Evolutionary conservation across 2,797 vertebrate genomes (phyloP).

Genomic region (Balearica regulorum): DNA sequence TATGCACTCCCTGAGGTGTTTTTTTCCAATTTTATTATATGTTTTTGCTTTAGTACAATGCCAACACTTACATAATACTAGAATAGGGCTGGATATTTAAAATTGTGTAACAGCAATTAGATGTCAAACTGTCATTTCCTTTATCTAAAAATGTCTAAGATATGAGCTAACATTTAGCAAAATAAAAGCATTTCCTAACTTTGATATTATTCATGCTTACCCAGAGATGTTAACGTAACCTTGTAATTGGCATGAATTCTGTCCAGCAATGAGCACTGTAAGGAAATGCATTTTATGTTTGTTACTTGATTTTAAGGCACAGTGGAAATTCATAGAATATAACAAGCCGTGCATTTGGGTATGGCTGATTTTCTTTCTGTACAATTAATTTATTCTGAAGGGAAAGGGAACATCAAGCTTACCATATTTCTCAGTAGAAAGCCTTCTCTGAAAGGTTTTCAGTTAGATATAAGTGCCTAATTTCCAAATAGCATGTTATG

Average conservation of each 20-base stretch:
- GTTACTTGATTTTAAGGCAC: constrained; percentile 13
- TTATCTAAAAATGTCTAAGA: neutral
- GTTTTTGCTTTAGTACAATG: neutral
- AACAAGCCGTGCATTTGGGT: neutral
- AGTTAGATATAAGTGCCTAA: neutral
- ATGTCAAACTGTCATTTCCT: neutral
- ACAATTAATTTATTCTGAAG: constrained; percentile 20
- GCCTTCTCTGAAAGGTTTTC: neutral
- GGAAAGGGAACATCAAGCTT: neutral
- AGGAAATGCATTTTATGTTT: constrained; percentile 10
- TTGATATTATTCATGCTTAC: neutral
- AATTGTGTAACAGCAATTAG: neutral
- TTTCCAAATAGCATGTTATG: neutral
- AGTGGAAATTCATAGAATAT: neutral
- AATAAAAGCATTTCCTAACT: neutral
- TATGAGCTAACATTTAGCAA: neutral
- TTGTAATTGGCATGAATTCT: constrained; percentile 16
- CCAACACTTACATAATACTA: neutral
- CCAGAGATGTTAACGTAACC: neutral
- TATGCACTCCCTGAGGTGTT: neutral
- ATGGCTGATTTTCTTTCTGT: constrained; percentile 5
- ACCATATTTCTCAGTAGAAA: neutral
- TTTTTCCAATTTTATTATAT: neutral
- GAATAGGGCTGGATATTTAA: neutral
- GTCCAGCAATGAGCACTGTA: neutral